Evolutionary conservation across 2,888 invertebrate species (phyloP), one percentile per base, ranked within the genome.

Genomic region (Nemotelus pantherinus): DNA sequence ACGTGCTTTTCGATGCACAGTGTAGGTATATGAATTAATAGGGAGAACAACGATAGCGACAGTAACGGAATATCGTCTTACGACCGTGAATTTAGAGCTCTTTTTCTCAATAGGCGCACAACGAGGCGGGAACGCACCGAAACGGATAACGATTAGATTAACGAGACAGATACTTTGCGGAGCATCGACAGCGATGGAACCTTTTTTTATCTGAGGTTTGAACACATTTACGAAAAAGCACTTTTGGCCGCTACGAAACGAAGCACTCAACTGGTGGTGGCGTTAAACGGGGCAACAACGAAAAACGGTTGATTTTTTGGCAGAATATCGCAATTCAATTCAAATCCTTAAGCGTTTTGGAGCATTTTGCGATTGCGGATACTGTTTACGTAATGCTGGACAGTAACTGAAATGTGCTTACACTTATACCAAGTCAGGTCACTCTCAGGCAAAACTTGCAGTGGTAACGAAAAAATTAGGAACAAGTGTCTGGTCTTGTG

Each of bases 261-360:
- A 48, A 47, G 48, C 67, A 67, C 67, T 67, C 67, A 67, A 67
- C 67, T 67, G 67, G 65, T 65, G 65, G 65, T 65, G 65, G 47
- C 65, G 47, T 43, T 39, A 65, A 47, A 67, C 67, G 67, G 25
- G 64, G 43, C 10, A 43, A 65, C 50, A 48, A 47, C 67, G 50
- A 44, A 48, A 67, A 41, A n/a, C 67, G 67, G 25, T 25, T 25
- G 25, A 25, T 25, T 25, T 25, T 60, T n/a, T 41, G 41, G 60
- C 25, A 57, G 60, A 60, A 43, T 41, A 60, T 60, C 60, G 25
- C 25, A 25, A 25, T 25, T 25, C 25, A 25, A 25, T 25, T 25
- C 25, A 25, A 25, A 25, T 25, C 25, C 25, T 25, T 25, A 25
- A 25, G 25, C 25, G 25, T 25, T 25, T 25, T 25, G 25, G 25